These are phyloP conservation scores for Uromys caudimaculatus DNA, from an alignment of 2,797 vertebrate genomes.

Conservation along the genomic window DNA sequence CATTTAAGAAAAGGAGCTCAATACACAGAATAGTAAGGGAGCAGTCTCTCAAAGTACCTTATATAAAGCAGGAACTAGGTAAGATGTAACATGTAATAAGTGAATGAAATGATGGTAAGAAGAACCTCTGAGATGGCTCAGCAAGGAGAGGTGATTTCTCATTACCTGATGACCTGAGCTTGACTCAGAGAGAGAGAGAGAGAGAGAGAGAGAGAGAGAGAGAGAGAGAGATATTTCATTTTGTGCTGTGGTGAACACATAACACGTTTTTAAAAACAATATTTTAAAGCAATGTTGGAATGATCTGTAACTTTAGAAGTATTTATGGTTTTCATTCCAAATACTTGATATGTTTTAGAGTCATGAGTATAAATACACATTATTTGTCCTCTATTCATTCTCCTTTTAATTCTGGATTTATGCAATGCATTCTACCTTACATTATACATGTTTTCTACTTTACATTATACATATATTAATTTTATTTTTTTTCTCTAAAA, in stretches of 20 bases:
- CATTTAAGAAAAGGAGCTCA: background rate
- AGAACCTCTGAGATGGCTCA: background rate
- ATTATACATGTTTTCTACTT: conserved; percentile 27
- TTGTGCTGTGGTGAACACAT: background rate
- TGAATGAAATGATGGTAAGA: background rate
- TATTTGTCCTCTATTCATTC: background rate
- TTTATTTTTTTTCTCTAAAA: conserved; percentile 51
- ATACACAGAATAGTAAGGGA: background rate
- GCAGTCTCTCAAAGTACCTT: background rate
- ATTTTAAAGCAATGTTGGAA: background rate
- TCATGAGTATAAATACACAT: background rate
- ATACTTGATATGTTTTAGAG: conserved; percentile 30
- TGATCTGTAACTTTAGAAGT: background rate
- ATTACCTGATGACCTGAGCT: background rate
- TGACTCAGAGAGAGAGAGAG: background rate
- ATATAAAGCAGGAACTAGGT: background rate
- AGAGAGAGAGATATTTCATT: background rate
- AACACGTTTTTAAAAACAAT: background rate
- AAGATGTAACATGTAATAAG: background rate
- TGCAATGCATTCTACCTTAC: conserved; percentile 24
- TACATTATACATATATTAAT: background rate
- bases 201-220: no score
- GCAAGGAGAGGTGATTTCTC: background rate
- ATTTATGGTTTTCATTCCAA: background rate
- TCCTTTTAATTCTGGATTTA: conserved; percentile 21